phyloP scores from a whole-genome alignment of 2,888 invertebrate genomes.

The Aspidiotus rigidus region DNA sequence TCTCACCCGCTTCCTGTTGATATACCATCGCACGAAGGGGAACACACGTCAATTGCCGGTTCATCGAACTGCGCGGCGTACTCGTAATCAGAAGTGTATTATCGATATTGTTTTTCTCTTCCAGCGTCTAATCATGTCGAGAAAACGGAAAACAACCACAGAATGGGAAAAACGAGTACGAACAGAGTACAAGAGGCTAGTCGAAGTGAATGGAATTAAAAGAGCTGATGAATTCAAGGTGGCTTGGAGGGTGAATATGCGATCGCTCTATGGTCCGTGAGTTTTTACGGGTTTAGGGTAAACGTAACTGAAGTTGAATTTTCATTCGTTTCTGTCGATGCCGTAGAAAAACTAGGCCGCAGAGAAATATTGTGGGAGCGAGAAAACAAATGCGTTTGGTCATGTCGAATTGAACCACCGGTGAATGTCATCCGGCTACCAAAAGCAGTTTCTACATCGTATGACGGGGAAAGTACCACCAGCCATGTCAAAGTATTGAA shows the following conservation, averaged over 20 bases:
- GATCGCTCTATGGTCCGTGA: slow-evolving; percentile 52
- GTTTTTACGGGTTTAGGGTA: not conserved
- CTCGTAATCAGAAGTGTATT: too few species aligned
- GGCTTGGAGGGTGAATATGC: slow-evolving; percentile 73
- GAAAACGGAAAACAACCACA: slow-evolving; percentile 45
- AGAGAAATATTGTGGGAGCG: slow-evolving; percentile 54
- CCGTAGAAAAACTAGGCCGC: slow-evolving; percentile 26
- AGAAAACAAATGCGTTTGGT: slow-evolving; percentile 62
- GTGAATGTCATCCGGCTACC: slow-evolving; percentile 72
- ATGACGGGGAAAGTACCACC: slow-evolving; percentile 63
- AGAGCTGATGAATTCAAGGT: slow-evolving; percentile 85
- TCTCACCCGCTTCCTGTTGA: too few species aligned
- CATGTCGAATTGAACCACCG: slow-evolving; percentile 46
- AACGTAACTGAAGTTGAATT: not conserved
- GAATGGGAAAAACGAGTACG: slow-evolving; percentile 90
- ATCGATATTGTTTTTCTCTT: not conserved
- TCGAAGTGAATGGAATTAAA: slow-evolving; percentile 78
- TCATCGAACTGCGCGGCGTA: too few species aligned
- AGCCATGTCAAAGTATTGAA: slow-evolving; percentile 75
- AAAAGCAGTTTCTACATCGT: slow-evolving; percentile 68
- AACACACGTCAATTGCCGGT: too few species aligned
- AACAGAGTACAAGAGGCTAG: slow-evolving; percentile 77
- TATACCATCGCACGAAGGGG: too few species aligned
- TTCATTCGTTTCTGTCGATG: not conserved
- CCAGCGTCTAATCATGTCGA: not conserved